Percentiles rank a stretch among this genome's conserved stretches.
Evolutionary conservation across 2,113 vertebrate species (phyloP).

Genomic region (Cepphus grylle): DNA sequence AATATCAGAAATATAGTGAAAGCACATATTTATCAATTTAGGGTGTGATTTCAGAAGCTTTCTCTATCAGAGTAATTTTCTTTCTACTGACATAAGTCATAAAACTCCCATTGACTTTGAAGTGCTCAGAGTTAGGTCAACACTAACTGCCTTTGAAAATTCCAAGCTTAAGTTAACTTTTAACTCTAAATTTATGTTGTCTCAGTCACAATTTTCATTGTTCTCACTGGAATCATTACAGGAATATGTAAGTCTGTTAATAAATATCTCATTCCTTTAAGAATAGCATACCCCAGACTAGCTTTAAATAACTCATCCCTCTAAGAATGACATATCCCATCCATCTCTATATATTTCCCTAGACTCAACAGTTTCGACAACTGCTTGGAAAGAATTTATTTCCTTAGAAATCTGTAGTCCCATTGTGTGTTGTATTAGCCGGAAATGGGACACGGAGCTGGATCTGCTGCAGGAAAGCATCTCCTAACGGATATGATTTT

Average conservation of each 20-base stretch:
- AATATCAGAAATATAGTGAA: neutral
- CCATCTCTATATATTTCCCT: conserved; percentile 57
- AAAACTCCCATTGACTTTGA: neutral
- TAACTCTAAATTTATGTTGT: conserved; percentile 47
- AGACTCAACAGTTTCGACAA: conserved; percentile 57
- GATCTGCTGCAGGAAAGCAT: conserved; percentile 48
- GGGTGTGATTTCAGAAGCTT: neutral
- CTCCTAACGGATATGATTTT: conserved; percentile 44
- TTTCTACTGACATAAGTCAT: neutral
- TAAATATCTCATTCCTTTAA: conserved; percentile 54
- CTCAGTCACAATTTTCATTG: conserved; percentile 28
- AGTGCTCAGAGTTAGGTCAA: neutral
- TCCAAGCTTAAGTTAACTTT: conserved; percentile 24
- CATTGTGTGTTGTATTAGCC: conserved; percentile 24
- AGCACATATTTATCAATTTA: neutral
- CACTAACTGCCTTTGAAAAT: neutral
- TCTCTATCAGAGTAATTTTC: neutral
- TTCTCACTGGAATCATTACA: conserved; percentile 44
- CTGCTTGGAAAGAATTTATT: conserved; percentile 60
- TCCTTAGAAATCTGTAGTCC: conserved; percentile 58
- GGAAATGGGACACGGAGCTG: conserved; percentile 30
- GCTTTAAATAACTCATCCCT: conserved; percentile 57
- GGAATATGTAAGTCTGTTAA: conserved; percentile 51
- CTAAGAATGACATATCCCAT: conserved; percentile 53
- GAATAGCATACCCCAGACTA: conserved; percentile 11